These are phyloP conservation scores for Diaphora mendica DNA, from an alignment of 2,888 invertebrate species.

Conservation along the genomic window DNA sequence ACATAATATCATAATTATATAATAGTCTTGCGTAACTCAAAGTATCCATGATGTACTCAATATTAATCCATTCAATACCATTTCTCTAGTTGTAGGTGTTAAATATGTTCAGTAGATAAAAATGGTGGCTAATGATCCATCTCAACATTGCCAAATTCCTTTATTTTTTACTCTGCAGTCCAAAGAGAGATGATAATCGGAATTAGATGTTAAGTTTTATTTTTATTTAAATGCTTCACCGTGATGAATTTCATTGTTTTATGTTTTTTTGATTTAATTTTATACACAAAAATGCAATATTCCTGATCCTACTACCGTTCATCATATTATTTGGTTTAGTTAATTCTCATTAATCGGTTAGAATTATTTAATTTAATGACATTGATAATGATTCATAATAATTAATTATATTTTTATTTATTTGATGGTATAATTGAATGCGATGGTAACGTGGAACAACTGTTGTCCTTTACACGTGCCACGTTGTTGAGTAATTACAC, in stretches of 20 bases:
- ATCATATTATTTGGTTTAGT: neutral
- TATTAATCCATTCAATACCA: conserved; percentile 59
- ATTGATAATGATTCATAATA: conserved; percentile 5
- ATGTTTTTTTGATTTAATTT: conserved; percentile 16
- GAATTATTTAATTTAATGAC: conserved; percentile 7
- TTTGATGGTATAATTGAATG: conserved; percentile 7
- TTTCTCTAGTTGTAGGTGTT: conserved; percentile 61
- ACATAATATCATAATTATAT: conserved; percentile 40
- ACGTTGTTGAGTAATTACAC: neutral
- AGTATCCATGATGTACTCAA: conserved; percentile 64
- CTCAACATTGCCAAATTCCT: conserved; percentile 75
- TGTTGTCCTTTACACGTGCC: neutral
- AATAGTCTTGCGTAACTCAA: conserved; percentile 57
- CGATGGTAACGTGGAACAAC: neutral
- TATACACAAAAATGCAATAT: conserved; percentile 32
- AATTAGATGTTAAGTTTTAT: conserved; percentile 69
- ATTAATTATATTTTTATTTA: conserved; percentile 4
- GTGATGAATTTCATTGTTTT: conserved; percentile 25
- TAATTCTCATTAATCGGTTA: conserved; percentile 9
- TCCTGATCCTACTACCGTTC: neutral
- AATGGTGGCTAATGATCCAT: conserved; percentile 67
- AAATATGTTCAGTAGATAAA: conserved; percentile 63
- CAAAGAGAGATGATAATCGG: conserved; percentile 78
- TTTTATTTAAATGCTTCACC: conserved; percentile 46
- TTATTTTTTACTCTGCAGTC: conserved; percentile 72